Evolutionary conservation across 2,797 vertebrate species (phyloP), one percentile per base, ranked within the genome.

Genomic region (Echeneis naucrates): DNA sequence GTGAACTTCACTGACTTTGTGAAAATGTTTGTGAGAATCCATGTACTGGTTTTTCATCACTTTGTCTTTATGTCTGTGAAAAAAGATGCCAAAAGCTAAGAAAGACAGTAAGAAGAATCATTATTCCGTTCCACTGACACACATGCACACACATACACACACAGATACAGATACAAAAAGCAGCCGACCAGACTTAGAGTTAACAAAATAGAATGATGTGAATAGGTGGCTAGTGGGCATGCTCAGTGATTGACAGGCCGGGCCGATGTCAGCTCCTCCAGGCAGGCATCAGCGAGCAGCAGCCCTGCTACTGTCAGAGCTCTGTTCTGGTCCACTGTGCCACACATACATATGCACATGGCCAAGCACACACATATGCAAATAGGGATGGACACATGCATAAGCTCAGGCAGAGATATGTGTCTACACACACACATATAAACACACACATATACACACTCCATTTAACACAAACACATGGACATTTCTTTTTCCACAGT

Each of bases 301-400:
- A 93, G 94, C 86, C 91, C 91, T 95, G 95, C 96, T 95, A 95
- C 96, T 97, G 97, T 97, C 97, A 98, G 95, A 92, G 90, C 95
- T 96, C 95, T 93, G 96, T 97, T 98, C 96, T 96, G 96, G 95
- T 96, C 97, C 95, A 95, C 94, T 97, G 97, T 97, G 94, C 94
- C 90, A 89, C 90, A 89, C 91, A 91, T 86, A 87, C 86, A 89
- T 88, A 88, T 85, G 85, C 88, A 88, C 87, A 88, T 80, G 84
- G 80, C 77, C 79, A 19, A 73, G 80, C 84, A 85, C 87, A 85
- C 83, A 85, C 82, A 83, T 77, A 88, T 87, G 88, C 85, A 92
- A 88, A 92, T 85, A 60, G 24, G 42, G 68, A 71, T 64, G 84
- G 79, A 81, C 86, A 60, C 77, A 78, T 77, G 66, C 42, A 51